Evolutionary conservation across 2,113 vertebrate genomes (phyloP).

Genomic region (Campylomormyrus numenius): DNA sequence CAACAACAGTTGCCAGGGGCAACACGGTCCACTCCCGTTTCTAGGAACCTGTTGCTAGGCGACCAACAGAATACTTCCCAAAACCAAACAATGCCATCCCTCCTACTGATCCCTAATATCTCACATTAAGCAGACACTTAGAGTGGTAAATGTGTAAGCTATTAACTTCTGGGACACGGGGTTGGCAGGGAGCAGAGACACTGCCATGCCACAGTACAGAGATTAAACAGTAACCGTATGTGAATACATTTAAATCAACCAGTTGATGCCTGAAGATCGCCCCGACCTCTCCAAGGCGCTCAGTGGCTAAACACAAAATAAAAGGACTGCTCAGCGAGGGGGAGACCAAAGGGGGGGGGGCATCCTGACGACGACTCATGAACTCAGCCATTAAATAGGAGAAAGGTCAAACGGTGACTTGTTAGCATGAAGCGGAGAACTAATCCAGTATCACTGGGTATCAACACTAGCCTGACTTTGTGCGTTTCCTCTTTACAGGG

Average conservation of each 20-base stretch:
- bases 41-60: slow-evolving; percentile 82
- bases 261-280: slow-evolving; percentile 24
- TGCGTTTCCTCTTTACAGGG: background rate
- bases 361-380: background rate
- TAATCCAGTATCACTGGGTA: background rate
- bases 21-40: slow-evolving; percentile 82
- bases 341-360: background rate
- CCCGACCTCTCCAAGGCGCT: slow-evolving; percentile 32
- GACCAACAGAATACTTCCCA: slow-evolving; percentile 86
- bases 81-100: slow-evolving; percentile 91
- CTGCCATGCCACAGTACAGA: slow-evolving; percentile 54
- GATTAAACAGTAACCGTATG: slow-evolving; percentile 28
- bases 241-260: slow-evolving; percentile 23
- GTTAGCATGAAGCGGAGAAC: background rate
- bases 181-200: slow-evolving; percentile 49
- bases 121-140: slow-evolving; percentile 79
- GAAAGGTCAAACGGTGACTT: background rate
- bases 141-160: slow-evolving; percentile 80
- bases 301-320: background rate
- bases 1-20: slow-evolving; percentile 87
- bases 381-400: background rate
- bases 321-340: background rate
- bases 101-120: slow-evolving; percentile 70
- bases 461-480: background rate
- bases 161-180: slow-evolving; percentile 70